Conservation (phyloP, 2,888 invertebrate genomes). For the Charanyca ferruginea region DNA sequence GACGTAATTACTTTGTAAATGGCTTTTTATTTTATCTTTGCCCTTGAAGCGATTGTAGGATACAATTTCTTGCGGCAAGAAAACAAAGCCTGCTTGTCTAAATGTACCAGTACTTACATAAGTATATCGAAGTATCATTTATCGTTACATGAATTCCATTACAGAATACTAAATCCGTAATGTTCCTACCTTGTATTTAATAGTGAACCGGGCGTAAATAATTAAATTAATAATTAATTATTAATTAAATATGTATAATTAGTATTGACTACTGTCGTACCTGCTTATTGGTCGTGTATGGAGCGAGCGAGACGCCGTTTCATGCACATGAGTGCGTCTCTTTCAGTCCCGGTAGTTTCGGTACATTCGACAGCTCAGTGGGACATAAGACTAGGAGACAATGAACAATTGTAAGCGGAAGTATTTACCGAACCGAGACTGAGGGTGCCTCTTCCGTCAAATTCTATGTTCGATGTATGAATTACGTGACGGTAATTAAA, state of each 20-base stretch:
- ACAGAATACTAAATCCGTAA: conserved; percentile 25
- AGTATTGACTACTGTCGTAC: conserved; percentile 35
- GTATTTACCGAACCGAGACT: conserved; percentile 58
- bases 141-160: conserved; percentile 38
- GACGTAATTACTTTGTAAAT: conserved; percentile 15
- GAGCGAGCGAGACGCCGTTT: conserved; percentile 51
- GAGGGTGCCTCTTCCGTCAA: conserved; percentile 38
- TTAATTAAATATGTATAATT: conserved; percentile 48
- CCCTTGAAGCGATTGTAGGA: conserved; percentile 1
- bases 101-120: background rate
- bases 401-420: conserved; percentile 70
- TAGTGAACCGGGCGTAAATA: conserved; percentile 32
- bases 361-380: conserved; percentile 52
- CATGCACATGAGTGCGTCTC: conserved; percentile 57
- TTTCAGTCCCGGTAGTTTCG: conserved; percentile 39
- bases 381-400: conserved; percentile 61
- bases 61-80: background rate
- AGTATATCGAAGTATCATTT: conserved; percentile 20
- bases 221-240: conserved; percentile 49
- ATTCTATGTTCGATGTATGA: conserved; percentile 32
- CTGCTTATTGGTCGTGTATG: conserved; percentile 38
- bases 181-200: conserved; percentile 38
- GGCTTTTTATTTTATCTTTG: conserved; percentile 6
- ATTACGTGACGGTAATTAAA: conserved; percentile 42
- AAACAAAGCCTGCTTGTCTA: background rate